Evolutionary conservation across 1,140 invertebrate species (phyloP), one percentile per base, ranked within the genome.

Genomic region (Liolophura sinensis): DNA sequence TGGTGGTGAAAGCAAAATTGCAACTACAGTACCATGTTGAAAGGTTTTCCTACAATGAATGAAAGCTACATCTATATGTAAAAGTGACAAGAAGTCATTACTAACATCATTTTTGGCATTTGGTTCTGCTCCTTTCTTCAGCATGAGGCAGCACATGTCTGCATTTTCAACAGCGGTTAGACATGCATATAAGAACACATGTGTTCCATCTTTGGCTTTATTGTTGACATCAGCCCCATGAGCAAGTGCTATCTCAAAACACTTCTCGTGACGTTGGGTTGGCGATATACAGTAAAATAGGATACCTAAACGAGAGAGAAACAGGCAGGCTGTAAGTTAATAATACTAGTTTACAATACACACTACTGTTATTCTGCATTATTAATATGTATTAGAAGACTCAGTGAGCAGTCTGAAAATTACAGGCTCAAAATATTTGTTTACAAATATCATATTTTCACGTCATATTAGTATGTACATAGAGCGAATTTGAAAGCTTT

Each of bases 191-290:
- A 82, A 62, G 65, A 85, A 80, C 4, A 82, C 79, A n/a, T 82
- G 80, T 22, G 69, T 74, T 15, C 83, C 82, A 60, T 84, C 77
- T 59, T 78, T 78, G 24, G 75, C 72, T 54, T 69, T 71, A 58
- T 80, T 83, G 65, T 85, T 85, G 0, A 81, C 72, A 62, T 84
- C 78, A 9, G 83, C 84, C 40, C 82, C 82, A 73, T 84, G 68
- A 31, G 70, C 51, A 6, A 85, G 64, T 27, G 75, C 78, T 24
- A 85, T 74, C 48, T 84, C 79, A 47, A 84, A 49, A 73, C 83
- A 84, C 60, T 79, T 78, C 5, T 72, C 73, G 73, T 86, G 84
- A 31, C 84, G 68, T 50, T 82, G 70, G 15, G 82, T 84, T 20
- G 79, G 78, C 55, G 79, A 75, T 27, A 86, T 77, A 61, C 80